Percentiles rank a stretch among this genome's conserved stretches.
Conservation (phyloP, 2,888 invertebrate genomes). For the Papilio elwesi region DNA sequence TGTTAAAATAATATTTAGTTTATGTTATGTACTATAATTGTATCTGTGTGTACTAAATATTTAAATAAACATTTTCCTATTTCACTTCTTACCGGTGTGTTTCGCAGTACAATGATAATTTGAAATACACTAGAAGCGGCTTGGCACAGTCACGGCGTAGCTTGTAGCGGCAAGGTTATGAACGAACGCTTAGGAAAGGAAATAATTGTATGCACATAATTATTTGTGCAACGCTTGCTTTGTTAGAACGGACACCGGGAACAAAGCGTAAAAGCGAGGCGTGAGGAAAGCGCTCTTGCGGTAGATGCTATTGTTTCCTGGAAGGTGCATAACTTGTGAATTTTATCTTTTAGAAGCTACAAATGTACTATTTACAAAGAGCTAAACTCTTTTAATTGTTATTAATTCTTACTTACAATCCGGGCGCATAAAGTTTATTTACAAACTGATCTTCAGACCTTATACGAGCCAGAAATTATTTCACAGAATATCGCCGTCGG, state of each 20-base stretch:
- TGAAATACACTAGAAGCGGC: slow-evolving; percentile 23
- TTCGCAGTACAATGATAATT: slow-evolving; percentile 45
- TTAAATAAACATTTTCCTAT: slow-evolving; percentile 21
- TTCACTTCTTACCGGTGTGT: slow-evolving; percentile 44
- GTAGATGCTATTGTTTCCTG: slow-evolving; percentile 41
- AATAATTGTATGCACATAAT: slow-evolving; percentile 83
- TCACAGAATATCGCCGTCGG: too few species aligned
- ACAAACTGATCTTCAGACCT: too few species aligned
- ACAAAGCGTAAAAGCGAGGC: slow-evolving; percentile 62
- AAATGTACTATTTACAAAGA: slow-evolving; percentile 4
- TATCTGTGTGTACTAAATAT: too few species aligned
- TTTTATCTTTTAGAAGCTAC: slow-evolving; percentile 8
- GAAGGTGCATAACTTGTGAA: slow-evolving; percentile 26
- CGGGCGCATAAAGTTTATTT: background rate
- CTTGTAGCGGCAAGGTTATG: slow-evolving; percentile 42
- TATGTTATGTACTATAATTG: slow-evolving; percentile 16
- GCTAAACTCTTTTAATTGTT: background rate
- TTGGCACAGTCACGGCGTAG: slow-evolving; percentile 27
- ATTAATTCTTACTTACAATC: background rate
- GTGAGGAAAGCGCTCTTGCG: slow-evolving; percentile 51
- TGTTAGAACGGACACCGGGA: slow-evolving; percentile 70
- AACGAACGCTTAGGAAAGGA: slow-evolving; percentile 70
- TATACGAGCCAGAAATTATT: too few species aligned
- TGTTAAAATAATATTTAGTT: slow-evolving; percentile 34
- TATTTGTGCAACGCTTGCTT: slow-evolving; percentile 78